Evolutionary conservation across 2,113 vertebrate genomes (phyloP).

Genomic region (Lophura nycthemera): DNA sequence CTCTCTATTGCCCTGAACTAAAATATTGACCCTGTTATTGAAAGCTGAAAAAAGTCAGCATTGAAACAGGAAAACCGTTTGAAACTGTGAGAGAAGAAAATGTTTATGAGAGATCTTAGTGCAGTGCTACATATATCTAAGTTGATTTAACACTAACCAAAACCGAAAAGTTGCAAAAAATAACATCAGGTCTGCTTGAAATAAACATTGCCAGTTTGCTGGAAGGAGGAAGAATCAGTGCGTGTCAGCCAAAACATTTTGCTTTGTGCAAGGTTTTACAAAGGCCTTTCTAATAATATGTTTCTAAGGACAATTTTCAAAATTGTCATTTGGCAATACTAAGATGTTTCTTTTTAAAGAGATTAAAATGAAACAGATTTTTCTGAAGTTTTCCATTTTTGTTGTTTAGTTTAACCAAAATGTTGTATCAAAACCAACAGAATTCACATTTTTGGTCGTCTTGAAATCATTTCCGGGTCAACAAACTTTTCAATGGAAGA

Average conservation of each 20-base stretch:
- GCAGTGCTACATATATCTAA: neutral
- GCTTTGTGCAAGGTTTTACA: neutral
- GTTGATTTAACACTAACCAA: neutral
- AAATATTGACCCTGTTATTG: constrained; percentile 35
- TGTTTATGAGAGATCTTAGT: neutral
- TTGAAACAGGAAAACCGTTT: neutral
- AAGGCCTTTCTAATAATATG: neutral
- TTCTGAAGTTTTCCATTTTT: neutral
- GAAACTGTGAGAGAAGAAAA: neutral
- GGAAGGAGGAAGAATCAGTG: neutral
- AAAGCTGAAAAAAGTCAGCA: neutral
- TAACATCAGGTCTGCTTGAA: neutral
- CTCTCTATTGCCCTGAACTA: neutral
- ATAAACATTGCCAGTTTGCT: neutral
- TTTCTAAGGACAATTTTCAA: neutral
- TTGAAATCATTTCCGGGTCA: neutral
- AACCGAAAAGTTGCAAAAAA: neutral
- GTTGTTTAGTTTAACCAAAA: neutral
- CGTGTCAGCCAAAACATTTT: neutral
- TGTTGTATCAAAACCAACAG: neutral
- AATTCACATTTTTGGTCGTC: neutral
- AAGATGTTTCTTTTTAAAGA: neutral
- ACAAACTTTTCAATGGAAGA: neutral
- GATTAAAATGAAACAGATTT: neutral
- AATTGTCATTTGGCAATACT: neutral